Conservation (phyloP, 2,888 invertebrate species). For the Melanchra persicariae region DNA sequence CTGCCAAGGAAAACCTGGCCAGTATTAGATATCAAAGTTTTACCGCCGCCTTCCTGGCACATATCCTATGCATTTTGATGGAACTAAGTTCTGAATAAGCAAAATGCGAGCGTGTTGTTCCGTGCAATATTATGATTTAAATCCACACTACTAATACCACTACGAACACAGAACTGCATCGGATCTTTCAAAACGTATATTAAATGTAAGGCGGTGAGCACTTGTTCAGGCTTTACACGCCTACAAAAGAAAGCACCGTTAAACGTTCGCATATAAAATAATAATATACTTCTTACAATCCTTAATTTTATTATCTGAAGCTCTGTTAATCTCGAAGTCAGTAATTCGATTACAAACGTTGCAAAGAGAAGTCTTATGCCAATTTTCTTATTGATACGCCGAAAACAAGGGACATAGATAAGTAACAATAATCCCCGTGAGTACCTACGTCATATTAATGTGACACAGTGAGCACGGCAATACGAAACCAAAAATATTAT, state of each 20-base stretch:
- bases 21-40: conserved; percentile 64
- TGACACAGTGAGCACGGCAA: conserved; percentile 2
- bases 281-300: conserved; percentile 15
- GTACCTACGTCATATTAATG: conserved; percentile 28
- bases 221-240: neutral
- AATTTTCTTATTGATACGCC: conserved; percentile 31
- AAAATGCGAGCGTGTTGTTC: conserved; percentile 54
- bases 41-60: conserved; percentile 54
- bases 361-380: conserved; percentile 29
- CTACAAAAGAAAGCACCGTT: conserved; percentile 15
- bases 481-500: conserved; percentile 29
- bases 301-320: conserved; percentile 40
- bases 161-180: conserved; percentile 27
- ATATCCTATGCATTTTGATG: conserved; percentile 66
- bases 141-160: conserved; percentile 28
- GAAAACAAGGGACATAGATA: conserved; percentile 32
- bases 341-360: conserved; percentile 48
- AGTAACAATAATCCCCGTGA: conserved; percentile 11
- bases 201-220: conserved; percentile 22
- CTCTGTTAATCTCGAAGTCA: conserved; percentile 21
- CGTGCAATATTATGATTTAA: conserved; percentile 53
- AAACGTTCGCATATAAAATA: conserved; percentile 28
- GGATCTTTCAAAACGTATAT: conserved; percentile 26
- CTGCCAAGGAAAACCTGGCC: conserved; percentile 53
- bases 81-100: conserved; percentile 64